Base-by-base conservation (phyloP, 2,888 invertebrate species). In the Lissocephala sabroskyi region DNA sequence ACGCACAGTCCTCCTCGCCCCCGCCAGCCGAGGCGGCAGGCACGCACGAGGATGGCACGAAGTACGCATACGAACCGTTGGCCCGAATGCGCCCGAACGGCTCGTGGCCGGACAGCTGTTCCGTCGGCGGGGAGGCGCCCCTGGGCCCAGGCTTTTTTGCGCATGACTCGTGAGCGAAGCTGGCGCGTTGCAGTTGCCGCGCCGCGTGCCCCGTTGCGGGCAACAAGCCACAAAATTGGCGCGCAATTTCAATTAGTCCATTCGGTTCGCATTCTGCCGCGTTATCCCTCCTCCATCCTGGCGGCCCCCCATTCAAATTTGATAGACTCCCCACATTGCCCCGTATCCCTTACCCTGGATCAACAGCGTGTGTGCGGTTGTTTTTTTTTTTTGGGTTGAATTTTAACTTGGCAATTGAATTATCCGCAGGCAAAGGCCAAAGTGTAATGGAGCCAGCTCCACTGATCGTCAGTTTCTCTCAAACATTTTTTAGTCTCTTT, bases 221-320 rank as follows among this genome's bases (percentile, higher is more conserved):
- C 66, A 66, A 62, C 74, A 58, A 73, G 74, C 77, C 77, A 76
- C 74, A 76, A 70, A 70, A 70, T 70, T 70, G 68, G 77, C 70
- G 70, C 77, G 70, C 74, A 76, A 70, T 70, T 68, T 70, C 77
- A 76, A 35, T 35, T 35, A 35, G 14, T 35, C 13, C 30, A 32
- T 32, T 32, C n/a, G n/a, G n/a, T n/a, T 32, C 30, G 30, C 13
- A 7, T n/a, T 13, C 11, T 32, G 11, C 11, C 30, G 30, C 30
- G 30, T 35, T 11, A 7, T 4, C 16, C 14, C 35, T 16, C 1
- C 35, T 35, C 52, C 45, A 45, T 45, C 35, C 41, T 35, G 30
- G 46, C 30, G 39, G 55, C 41, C 49, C n/a, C n/a, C n/a, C n/a
- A n/a, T n/a, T n/a, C n/a, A n/a, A n/a, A n/a, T n/a, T n/a, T n/a